Evolutionary conservation across 2,113 vertebrate genomes (phyloP).

Genomic region (Zosterops hypoxanthus): DNA sequence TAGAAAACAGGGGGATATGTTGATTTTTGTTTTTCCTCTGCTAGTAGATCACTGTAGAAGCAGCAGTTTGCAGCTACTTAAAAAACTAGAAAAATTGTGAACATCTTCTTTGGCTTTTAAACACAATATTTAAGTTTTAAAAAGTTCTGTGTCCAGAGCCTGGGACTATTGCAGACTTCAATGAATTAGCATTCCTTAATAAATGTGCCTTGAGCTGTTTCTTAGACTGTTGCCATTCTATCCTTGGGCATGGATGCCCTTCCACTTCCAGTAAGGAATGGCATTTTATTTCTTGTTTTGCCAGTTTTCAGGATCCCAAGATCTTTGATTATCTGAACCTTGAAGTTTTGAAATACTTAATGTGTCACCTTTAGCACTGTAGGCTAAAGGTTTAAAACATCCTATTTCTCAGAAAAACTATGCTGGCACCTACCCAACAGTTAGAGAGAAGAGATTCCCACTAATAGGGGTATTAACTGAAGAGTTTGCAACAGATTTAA

Average conservation of each 20-base stretch:
- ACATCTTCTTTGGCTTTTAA: background rate
- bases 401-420: background rate
- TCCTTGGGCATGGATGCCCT: background rate
- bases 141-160: background rate
- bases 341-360: background rate
- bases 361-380: background rate
- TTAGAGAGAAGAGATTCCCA: background rate
- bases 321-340: background rate
- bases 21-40: background rate
- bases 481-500: background rate
- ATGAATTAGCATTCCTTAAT: background rate
- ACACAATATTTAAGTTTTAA: background rate
- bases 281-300: background rate
- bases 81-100: background rate
- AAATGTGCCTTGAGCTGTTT: background rate
- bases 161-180: background rate
- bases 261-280: background rate
- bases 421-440: background rate
- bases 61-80: background rate
- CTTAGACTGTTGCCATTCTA: background rate
- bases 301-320: background rate
- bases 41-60: background rate
- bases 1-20: background rate
- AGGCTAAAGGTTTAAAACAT: background rate
- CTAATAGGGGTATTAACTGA: background rate